Conservation (phyloP, 2,113 vertebrate genomes). For the Andinoacara biseriatus region DNA sequence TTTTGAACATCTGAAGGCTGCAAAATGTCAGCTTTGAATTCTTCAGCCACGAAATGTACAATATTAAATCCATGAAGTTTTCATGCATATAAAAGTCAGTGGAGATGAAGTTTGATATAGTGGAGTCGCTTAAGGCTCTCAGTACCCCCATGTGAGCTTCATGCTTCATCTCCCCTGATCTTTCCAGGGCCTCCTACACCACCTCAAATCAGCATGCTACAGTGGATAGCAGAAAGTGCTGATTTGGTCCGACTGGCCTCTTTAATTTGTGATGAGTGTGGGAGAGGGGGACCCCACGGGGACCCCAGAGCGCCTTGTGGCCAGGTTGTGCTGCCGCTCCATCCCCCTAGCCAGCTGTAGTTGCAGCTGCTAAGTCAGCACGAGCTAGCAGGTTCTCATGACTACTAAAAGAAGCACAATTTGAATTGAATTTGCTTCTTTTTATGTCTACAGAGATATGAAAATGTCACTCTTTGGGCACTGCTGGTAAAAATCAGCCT, state of each 20-base stretch:
- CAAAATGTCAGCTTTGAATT: neutral
- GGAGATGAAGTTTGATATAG: constrained; percentile 14
- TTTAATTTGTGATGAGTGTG: constrained; percentile 73
- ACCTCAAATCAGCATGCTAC: constrained; percentile 47
- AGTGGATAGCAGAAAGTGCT: constrained; percentile 62
- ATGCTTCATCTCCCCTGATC: constrained; percentile 59
- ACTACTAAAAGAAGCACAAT: neutral
- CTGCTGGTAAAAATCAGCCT: neutral
- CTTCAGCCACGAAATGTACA: neutral
- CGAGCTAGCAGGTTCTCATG: constrained; percentile 13
- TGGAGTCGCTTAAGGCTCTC: constrained; percentile 33
- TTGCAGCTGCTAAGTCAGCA: constrained; percentile 62
- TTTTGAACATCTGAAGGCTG: neutral
- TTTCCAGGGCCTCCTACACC: constrained; percentile 45
- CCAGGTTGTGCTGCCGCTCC: constrained; percentile 47
- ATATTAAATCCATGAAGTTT: constrained; percentile 11
- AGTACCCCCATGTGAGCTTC: constrained; percentile 44
- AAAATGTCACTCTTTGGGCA: neutral
- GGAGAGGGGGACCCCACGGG: constrained; percentile 51
- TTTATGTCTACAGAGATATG: neutral
- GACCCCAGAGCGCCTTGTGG: constrained; percentile 46
- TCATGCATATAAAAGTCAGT: neutral
- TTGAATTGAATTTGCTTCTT: constrained; percentile 3
- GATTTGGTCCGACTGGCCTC: constrained; percentile 59
- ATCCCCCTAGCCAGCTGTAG: constrained; percentile 57